Evolutionary conservation across 2,888 invertebrate species (phyloP), one percentile per base, ranked within the genome.

Genomic region (Agrochola litura): DNA sequence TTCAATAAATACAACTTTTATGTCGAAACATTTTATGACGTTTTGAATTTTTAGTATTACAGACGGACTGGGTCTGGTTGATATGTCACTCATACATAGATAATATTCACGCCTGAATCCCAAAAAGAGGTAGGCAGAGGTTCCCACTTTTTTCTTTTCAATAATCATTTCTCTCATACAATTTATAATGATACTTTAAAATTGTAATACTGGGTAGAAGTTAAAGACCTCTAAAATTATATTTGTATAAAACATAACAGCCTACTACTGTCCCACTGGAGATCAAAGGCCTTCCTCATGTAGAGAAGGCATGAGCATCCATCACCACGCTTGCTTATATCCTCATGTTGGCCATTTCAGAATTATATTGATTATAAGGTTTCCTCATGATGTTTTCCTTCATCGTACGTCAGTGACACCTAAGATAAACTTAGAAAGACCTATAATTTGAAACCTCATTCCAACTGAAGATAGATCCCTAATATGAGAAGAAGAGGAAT

Each of bases 1-100:
- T 78, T 83, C 49, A 73, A 70, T 67, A 73, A 75, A 83, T 61
- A 60, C 37, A 37, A 65, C 9, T 66, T 70, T 86, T 73, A 84
- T 75, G 72, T 66, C 25, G 30, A 37, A 61, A 69, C n/a, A 67
- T 75, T 86, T 86, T 84, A 84, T 43, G 66, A 66, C 16, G 6
- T 43, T 61, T 58, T 37, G 25, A 75, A 64, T 75, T 86, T 54
- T 72, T 68, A 60, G 72, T 79, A 25, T 71, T 64, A n/a, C 56
- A n/a, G n/a, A 58, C 22, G 19, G 43, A 30, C 60, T 66, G 30
- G 14, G 37, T 37, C 2, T 25, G 54, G 14, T 65, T 46, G 52
- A 65, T 60, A 69, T 66, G 2, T 46, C 16, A 37, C 14, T 41
- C 14, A 25, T 46, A 56, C 30, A 49, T 70, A 54, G 25, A 43